Evolutionary conservation across 2,888 invertebrate species (phyloP).

Genomic region (Therioaphis trifolii): DNA sequence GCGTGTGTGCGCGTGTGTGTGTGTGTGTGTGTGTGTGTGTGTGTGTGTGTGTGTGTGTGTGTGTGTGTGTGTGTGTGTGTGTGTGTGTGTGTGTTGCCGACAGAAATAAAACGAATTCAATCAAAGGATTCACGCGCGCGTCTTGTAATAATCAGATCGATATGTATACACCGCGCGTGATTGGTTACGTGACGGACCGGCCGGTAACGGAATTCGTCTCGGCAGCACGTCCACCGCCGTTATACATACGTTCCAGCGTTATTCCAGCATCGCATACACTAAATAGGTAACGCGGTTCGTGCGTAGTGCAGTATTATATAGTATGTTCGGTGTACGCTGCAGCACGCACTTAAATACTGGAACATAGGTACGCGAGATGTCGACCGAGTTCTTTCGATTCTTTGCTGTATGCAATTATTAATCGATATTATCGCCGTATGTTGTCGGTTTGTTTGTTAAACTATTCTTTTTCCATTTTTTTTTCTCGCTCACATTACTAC

Average conservation of each 20-base stretch:
- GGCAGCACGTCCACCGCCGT: conserved; percentile 27
- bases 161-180: not conserved
- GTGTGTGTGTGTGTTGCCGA: not conserved
- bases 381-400: too few relatives aligned
- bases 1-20: not conserved
- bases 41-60: not conserved
- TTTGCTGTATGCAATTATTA: too few relatives aligned
- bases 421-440: too few relatives aligned
- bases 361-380: too few relatives aligned
- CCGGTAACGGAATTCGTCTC: conserved; percentile 15
- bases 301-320: not conserved
- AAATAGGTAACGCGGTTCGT: too few relatives aligned
- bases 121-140: conserved; percentile 20
- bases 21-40: not conserved
- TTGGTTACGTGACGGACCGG: conserved; percentile 49
- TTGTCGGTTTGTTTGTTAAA: too few relatives aligned
- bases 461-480: too few relatives aligned
- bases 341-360: not conserved
- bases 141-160: conserved; percentile 21
- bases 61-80: not conserved
- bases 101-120: conserved; percentile 13
- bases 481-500: too few relatives aligned
- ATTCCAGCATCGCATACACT: not conserved
- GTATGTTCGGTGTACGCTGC: not conserved
- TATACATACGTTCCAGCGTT: not conserved